Conservation (phyloP, 2,888 invertebrate species). For the Hetaerina titia region DNA sequence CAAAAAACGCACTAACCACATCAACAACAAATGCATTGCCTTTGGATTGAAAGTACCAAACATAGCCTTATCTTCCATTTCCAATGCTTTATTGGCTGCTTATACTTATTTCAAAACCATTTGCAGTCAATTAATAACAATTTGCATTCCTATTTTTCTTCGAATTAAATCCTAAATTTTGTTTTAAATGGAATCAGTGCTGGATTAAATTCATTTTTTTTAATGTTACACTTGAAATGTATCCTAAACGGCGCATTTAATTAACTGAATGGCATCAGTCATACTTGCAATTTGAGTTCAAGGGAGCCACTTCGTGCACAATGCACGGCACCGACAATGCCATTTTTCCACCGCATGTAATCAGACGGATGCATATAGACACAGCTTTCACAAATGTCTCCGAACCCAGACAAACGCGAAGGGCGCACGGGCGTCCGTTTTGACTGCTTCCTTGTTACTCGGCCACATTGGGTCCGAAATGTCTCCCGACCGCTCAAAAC, state of each 20-base stretch:
- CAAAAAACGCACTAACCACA: too few relatives aligned
- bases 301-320: neutral
- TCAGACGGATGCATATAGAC: slow-evolving; percentile 24
- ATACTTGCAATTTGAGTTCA: neutral
- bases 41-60: too few relatives aligned
- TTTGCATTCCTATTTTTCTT: too few relatives aligned
- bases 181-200: too few relatives aligned
- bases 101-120: too few relatives aligned
- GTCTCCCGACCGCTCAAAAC: slow-evolving; percentile 23
- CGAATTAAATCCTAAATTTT: too few relatives aligned
- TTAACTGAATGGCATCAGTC: neutral
- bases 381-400: neutral
- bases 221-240: too few relatives aligned
- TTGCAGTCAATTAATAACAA: too few relatives aligned
- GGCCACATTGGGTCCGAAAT: slow-evolving; percentile 55
- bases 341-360: neutral
- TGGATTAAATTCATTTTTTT: too few relatives aligned
- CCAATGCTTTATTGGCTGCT: too few relatives aligned
- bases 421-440: neutral
- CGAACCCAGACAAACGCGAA: neutral
- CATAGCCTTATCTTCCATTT: too few relatives aligned
- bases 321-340: neutral
- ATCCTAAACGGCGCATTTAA: neutral
- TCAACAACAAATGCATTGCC: too few relatives aligned
- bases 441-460: slow-evolving; percentile 63